Percentiles rank a stretch among this genome's conserved stretches.
Conservation (phyloP, 2,113 vertebrate genomes). For the Struthidea cinerea region DNA sequence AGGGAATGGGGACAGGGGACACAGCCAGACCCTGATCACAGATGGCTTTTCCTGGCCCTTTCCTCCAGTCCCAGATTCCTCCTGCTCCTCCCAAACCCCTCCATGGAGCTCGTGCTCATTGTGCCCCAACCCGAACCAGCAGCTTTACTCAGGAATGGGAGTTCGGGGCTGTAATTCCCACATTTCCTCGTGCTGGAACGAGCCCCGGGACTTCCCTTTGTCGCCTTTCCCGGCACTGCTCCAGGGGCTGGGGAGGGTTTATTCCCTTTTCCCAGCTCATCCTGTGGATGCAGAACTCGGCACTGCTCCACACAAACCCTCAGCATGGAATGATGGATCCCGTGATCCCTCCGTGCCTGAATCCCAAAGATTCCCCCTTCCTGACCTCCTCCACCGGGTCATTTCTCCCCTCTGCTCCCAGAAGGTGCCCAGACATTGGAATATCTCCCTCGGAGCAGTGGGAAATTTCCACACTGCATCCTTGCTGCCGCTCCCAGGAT, state of each 20-base stretch:
- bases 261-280: not conserved
- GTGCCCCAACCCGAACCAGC: not conserved
- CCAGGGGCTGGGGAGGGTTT: not conserved
- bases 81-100: not conserved
- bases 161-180: not conserved
- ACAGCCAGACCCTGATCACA: not conserved
- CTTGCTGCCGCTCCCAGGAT: not conserved
- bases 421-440: not conserved
- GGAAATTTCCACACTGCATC: not conserved
- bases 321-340: too few relatives aligned
- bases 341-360: too few relatives aligned
- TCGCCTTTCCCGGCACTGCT: not conserved
- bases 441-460: not conserved
- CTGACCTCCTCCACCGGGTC: not conserved
- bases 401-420: not conserved
- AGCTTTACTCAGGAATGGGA: not conserved
- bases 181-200: not conserved
- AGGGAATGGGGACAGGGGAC: not conserved
- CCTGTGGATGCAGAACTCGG: not conserved
- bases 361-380: too few relatives aligned
- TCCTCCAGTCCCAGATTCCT: not conserved
- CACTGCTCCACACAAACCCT: rapidly evolving
- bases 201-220: not conserved
- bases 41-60: not conserved
- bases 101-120: not conserved